phyloP scores from a whole-genome alignment of 2,888 invertebrate species.

The Tridacna crocea region DNA sequence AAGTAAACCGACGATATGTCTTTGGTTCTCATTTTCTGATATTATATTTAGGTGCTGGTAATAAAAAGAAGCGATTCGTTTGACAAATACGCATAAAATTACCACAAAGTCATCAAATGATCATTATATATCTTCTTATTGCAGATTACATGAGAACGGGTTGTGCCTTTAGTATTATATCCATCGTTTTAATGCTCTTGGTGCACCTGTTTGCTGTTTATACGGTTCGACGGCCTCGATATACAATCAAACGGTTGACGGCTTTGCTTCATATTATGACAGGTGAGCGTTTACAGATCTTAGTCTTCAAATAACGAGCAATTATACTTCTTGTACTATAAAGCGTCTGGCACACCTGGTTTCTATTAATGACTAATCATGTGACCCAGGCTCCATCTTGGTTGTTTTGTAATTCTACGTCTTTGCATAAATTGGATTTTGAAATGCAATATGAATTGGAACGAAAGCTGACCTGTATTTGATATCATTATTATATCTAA shows the following conservation, averaged over 20 bases:
- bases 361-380: constrained; percentile 6
- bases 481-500: too few species aligned
- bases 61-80: too few species aligned
- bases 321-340: constrained; percentile 5
- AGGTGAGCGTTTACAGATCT: constrained; percentile 85
- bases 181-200: constrained; percentile 91
- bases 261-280: constrained; percentile 93
- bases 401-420: neutral
- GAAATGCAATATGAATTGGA: too few species aligned
- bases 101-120: too few species aligned
- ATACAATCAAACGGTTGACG: constrained; percentile 94
- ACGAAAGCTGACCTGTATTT: too few species aligned
- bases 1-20: too few species aligned
- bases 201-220: constrained; percentile 93
- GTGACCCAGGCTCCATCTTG: neutral
- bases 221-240: constrained; percentile 92
- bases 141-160: constrained; percentile 93
- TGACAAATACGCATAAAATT: too few species aligned
- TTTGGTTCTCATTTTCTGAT: too few species aligned
- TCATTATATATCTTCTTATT: constrained; percentile 62
- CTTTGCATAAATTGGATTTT: neutral
- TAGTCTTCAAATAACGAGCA: constrained; percentile 4
- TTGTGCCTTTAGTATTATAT: constrained; percentile 93
- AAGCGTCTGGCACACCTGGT: constrained; percentile 24
- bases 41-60: too few species aligned